Conservation (phyloP, 2,797 vertebrate genomes). For the Parauchenoglanis punctatus region DNA sequence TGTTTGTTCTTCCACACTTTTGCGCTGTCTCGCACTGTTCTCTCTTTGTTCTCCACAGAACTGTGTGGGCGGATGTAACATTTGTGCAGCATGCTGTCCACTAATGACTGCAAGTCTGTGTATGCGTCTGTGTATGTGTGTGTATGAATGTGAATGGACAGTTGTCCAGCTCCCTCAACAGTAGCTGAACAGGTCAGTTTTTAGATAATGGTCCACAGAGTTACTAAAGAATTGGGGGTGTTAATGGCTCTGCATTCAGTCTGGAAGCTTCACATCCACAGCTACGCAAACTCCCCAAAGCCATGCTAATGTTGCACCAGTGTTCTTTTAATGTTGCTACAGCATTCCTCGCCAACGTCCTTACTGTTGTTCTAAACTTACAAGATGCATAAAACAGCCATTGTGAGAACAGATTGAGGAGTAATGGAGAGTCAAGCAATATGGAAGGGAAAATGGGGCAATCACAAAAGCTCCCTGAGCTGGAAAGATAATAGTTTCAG, state of each 20-base stretch:
- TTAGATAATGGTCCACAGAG: conserved; percentile 48
- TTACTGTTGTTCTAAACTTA: conserved; percentile 3
- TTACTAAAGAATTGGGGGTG: conserved; percentile 38
- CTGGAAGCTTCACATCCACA: conserved; percentile 43
- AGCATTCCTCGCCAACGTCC: background rate
- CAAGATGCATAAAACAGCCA: conserved; percentile 11
- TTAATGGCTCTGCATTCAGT: conserved; percentile 38
- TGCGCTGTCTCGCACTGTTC: conserved; percentile 38
- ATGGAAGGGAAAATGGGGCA: conserved; percentile 31
- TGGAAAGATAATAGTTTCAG: conserved; percentile 30
- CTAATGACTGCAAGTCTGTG: conserved; percentile 37
- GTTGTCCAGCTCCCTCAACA: conserved; percentile 35
- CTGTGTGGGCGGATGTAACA: conserved; percentile 46
- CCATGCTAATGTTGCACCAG: conserved; percentile 45
- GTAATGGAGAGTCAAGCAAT: conserved; percentile 28
- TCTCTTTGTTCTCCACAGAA: conserved; percentile 48
- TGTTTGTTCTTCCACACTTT: conserved; percentile 42
- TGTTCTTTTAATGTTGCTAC: conserved; percentile 28
- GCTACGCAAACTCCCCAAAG: conserved; percentile 31
- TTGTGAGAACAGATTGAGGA: conserved; percentile 29
- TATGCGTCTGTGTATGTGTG: background rate
- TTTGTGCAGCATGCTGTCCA: conserved; percentile 52
- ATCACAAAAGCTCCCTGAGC: conserved; percentile 27
- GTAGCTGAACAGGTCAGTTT: conserved; percentile 40
- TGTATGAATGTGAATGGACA: conserved; percentile 36